phyloP scores from a whole-genome alignment of 2,797 vertebrate genomes.

The Cyprinella venusta region DNA sequence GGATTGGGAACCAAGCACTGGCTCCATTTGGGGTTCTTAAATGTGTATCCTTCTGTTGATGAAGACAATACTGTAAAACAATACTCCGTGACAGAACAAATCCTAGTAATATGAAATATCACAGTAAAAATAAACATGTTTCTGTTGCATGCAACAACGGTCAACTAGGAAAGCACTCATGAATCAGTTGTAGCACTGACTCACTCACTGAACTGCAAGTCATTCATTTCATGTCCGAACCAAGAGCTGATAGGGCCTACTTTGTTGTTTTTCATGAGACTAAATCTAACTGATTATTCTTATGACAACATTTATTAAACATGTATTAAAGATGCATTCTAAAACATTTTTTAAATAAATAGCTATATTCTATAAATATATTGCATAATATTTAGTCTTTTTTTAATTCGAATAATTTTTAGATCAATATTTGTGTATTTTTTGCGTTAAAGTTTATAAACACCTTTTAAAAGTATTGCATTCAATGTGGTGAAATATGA shows the following conservation, averaged over 20 bases:
- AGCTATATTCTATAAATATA: too few relatives aligned
- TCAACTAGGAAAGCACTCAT: background rate
- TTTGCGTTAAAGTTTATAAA: too few relatives aligned
- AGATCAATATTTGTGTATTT: too few relatives aligned
- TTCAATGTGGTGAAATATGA: too few relatives aligned
- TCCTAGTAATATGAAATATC: background rate
- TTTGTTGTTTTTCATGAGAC: background rate
- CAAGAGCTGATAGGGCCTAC: background rate
- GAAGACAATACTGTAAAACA: background rate
- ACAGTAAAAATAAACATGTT: background rate
- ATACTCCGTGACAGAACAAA: background rate
- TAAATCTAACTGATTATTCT: background rate
- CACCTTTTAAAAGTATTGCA: too few relatives aligned
- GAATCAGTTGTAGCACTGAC: background rate
- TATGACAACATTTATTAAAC: too few relatives aligned
- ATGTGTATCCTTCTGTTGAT: background rate
- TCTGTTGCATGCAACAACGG: background rate
- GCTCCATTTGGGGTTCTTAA: background rate
- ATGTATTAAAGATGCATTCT: too few relatives aligned
- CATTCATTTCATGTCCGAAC: background rate
- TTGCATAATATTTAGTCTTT: too few relatives aligned
- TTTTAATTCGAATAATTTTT: too few relatives aligned
- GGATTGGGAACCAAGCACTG: background rate
- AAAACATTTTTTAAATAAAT: too few relatives aligned
- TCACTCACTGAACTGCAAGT: background rate